phyloP scores from a whole-genome alignment of 2,888 invertebrate species.

The Synergus itoensis region DNA sequence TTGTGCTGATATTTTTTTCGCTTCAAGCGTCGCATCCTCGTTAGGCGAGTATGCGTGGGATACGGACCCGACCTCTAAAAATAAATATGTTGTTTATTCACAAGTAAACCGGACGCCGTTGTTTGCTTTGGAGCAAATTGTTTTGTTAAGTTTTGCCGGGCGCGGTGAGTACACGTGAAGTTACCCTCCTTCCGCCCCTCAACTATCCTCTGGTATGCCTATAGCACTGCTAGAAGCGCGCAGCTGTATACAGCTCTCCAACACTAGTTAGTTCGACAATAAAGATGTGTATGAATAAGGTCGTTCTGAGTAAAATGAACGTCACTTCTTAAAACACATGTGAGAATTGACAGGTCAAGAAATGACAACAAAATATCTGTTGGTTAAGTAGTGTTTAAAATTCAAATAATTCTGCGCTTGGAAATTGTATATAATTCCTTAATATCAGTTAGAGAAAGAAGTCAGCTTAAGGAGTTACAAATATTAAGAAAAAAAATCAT shows the following conservation, averaged over 20 bases:
- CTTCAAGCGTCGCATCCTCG: conserved; percentile 40
- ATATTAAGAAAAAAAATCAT: no score
- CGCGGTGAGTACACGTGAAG: conserved; percentile 62
- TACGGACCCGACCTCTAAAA: conserved; percentile 73
- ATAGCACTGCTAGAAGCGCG: conserved; percentile 51
- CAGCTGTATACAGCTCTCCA: conserved; percentile 47
- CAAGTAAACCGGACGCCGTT: conserved; percentile 78
- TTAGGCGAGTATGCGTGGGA: conserved; percentile 51
- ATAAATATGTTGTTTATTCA: conserved; percentile 79
- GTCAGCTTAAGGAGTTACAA: no score
- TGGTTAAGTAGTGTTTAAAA: no score
- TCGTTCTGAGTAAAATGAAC: not conserved
- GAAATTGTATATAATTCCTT: no score
- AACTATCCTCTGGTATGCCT: conserved; percentile 42
- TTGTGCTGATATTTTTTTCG: conserved; percentile 31
- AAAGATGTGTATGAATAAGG: not conserved
- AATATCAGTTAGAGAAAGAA: no score
- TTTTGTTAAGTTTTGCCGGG: conserved; percentile 77
- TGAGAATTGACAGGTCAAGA: not conserved
- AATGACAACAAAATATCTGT: no score
- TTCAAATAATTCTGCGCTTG: no score
- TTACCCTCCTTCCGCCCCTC: conserved; percentile 52
- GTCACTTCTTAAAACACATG: not conserved
- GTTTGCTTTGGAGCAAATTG: conserved; percentile 78
- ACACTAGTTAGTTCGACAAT: not conserved